phyloP scores from a whole-genome alignment of 2,797 vertebrate species.

The Cossypha polioptera region DNA sequence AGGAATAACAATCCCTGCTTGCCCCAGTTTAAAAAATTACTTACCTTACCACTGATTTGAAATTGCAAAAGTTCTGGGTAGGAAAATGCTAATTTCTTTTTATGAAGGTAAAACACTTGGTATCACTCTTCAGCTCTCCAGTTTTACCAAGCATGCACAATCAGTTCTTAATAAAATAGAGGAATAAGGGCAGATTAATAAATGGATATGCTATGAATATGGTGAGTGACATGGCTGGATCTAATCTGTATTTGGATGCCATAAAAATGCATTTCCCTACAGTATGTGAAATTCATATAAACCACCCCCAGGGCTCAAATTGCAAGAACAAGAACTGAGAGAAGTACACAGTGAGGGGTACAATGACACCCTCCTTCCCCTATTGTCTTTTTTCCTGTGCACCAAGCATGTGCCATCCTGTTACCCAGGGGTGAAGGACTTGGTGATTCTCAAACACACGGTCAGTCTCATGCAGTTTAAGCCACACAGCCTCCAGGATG shows the following conservation, averaged over 20 bases:
- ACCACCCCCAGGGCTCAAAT: background rate
- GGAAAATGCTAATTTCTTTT: background rate
- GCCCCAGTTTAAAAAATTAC: background rate
- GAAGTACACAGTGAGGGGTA: background rate
- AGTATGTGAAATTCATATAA: background rate
- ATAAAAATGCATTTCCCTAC: background rate
- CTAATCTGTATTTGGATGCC: background rate
- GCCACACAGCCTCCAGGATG: background rate
- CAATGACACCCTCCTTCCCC: background rate
- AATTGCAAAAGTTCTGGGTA: background rate
- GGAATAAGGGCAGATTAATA: background rate
- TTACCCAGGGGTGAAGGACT: background rate
- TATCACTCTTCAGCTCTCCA: background rate
- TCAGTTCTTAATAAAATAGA: background rate
- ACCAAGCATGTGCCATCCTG: rapidly evolving
- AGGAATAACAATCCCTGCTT: background rate
- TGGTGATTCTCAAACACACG: rapidly evolving
- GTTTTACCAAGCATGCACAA: rapidly evolving
- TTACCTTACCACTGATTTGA: background rate
- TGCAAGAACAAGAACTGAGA: background rate
- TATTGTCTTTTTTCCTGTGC: background rate
- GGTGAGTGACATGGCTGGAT: background rate
- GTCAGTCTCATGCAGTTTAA: background rate
- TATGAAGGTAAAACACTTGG: background rate
- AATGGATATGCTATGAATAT: background rate